Percentiles rank a stretch among this genome's conserved stretches.
These are phyloP conservation scores for Clarias magur DNA, from an alignment of 2,113 vertebrate species.

Conservation along the genomic window DNA sequence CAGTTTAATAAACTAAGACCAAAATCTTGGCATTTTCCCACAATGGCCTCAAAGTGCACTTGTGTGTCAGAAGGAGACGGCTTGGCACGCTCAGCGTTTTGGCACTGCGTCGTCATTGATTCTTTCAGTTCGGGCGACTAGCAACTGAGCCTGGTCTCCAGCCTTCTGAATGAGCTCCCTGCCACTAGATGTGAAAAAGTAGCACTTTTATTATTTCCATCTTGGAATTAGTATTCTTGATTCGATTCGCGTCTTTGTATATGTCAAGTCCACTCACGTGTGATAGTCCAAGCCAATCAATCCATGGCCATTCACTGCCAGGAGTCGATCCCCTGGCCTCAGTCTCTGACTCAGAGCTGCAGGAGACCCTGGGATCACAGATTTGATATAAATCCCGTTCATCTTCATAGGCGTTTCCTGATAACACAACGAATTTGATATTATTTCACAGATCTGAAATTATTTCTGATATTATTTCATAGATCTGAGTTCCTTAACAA, in stretches of 20 bases:
- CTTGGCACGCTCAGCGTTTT: constrained; percentile 55
- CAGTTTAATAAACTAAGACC: not conserved
- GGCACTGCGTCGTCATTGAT: constrained; percentile 47
- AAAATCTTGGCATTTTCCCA: not conserved
- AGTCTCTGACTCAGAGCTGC: constrained; percentile 67
- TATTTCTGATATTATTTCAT: too few species aligned
- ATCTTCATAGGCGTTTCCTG: constrained; percentile 66
- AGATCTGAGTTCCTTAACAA: not conserved
- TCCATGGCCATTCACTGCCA: constrained; percentile 76
- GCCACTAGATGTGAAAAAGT: constrained; percentile 58
- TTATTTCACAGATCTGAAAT: not conserved
- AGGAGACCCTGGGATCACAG: constrained; percentile 73
- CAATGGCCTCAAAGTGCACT: constrained; percentile 5
- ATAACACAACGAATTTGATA: not conserved
- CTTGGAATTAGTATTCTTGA: not conserved
- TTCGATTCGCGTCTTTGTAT: not conserved
- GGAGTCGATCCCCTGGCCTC: constrained; percentile 70
- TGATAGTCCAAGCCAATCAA: constrained; percentile 71
- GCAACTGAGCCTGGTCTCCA: constrained; percentile 67
- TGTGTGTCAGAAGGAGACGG: not conserved
- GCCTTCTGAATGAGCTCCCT: constrained; percentile 73
- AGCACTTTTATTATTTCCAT: not conserved
- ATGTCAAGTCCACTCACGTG: constrained; percentile 55
- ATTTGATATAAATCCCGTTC: constrained; percentile 73
- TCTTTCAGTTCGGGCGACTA: constrained; percentile 66